A percentile compares a stretch with the other conserved stretches of the same genome.
Evolutionary conservation across 2,888 invertebrate species (phyloP).

Genomic region (Sinelater perroti): DNA sequence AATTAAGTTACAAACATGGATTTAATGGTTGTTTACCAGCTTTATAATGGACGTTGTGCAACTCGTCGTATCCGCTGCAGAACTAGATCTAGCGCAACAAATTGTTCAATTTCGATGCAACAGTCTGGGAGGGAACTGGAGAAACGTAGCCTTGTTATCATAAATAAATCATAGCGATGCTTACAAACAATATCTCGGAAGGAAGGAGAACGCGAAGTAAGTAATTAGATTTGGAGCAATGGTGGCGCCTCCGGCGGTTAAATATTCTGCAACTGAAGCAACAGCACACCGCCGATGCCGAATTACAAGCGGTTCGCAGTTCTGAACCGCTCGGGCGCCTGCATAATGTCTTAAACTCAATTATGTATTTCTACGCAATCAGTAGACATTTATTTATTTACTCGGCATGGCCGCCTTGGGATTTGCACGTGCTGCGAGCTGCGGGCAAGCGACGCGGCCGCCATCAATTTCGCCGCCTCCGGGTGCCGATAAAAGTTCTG

Average conservation of each 20-base stretch:
- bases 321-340: constrained; percentile 37
- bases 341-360: constrained; percentile 44
- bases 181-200: constrained; percentile 44
- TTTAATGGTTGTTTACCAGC: too few relatives aligned
- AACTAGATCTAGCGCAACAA: constrained; percentile 17
- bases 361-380: constrained; percentile 44
- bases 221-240: constrained; percentile 39
- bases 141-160: constrained; percentile 37
- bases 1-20: too few relatives aligned
- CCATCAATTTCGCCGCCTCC: constrained; percentile 10
- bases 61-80: neutral
- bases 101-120: constrained; percentile 36
- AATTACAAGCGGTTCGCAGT: constrained; percentile 38
- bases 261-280: constrained; percentile 39
- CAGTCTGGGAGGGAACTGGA: constrained; percentile 30
- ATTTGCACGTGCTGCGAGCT: constrained; percentile 30
- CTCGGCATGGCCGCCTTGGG: constrained; percentile 28
- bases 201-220: constrained; percentile 38
- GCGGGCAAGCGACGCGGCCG: constrained; percentile 14
- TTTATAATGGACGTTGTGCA: too few relatives aligned
- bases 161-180: constrained; percentile 44
- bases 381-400: constrained; percentile 44
- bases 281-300: constrained; percentile 29
- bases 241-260: constrained; percentile 36
- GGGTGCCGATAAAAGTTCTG: too few relatives aligned